Evolutionary conservation across 2,797 vertebrate species (phyloP), one percentile per base, ranked within the genome.

Genomic region (Petrocephalus sullivani): DNA sequence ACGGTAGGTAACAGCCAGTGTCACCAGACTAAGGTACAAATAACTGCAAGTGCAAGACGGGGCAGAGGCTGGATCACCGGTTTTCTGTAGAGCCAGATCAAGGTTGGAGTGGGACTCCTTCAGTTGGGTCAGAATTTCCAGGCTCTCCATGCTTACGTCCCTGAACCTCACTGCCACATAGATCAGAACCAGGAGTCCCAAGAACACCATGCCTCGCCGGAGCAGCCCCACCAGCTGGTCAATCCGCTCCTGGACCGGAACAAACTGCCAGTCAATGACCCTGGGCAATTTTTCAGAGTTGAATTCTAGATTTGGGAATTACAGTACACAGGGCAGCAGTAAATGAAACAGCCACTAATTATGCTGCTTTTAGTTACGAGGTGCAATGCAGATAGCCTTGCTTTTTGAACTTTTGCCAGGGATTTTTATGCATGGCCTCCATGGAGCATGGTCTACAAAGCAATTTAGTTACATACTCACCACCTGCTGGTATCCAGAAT

Each of bases 81-180:
- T 94, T 9, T 90, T 92, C 88, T 90, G 92, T 87, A 97, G 91
- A 41, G 91, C 94, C 89, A 92, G 91, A 92, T 95, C 93, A 89
- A 96, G 95, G 91, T 91, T 88, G 4, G 82, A 89, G 88, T 95
- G 95, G 0, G 94, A 95, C 90, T 96, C 95, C 82, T 91, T 91
- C 2, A 96, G 95, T 91, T 95, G 94, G 88, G 91, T 92, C 87
- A 96, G 92, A 5, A 96, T 90, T 91, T 95, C 92, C 78, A 96
- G 91, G 90, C 94, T 96, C 91, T 96, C 95, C 89, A 92, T 93
- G 16, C 93, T 88, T 0, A 95, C 91, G 82, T 96, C 95, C 8
- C 91, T 91, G 92, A 95, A 95, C 0, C 91, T 91, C 16, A 91
- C 53, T 14, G 87, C 87, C 4, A 89, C 90, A 54, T 89, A 93